Conservation (phyloP, 23 tunicate species). For the Pegea sp. region DNA sequence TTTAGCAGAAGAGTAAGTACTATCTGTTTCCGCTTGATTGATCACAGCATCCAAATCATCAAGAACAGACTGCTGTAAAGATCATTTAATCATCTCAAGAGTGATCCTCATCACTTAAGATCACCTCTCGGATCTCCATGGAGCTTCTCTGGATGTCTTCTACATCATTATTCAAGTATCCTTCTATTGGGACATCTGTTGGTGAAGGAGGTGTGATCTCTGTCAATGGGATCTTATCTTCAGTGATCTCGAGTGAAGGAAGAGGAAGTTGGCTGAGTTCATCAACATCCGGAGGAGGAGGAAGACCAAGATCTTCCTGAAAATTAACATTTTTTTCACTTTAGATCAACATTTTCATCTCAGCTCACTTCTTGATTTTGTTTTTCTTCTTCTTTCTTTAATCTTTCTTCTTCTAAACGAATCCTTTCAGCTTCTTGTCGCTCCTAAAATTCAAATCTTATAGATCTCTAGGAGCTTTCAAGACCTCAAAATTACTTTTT, state of each 20-base stretch:
- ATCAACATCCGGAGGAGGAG: too few relatives aligned
- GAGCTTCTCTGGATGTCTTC: background rate
- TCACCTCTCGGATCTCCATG: too few relatives aligned
- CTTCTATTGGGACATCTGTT: background rate
- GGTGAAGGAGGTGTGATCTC: conserved; percentile 1
- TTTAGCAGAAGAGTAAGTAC: conserved; percentile 65
- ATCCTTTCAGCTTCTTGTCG: too few relatives aligned
- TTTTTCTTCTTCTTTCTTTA: conserved; percentile 35
- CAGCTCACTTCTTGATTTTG: conserved; percentile 13
- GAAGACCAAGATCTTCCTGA: conserved; percentile 1
- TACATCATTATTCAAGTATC: too few relatives aligned
- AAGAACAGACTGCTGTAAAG: conserved; percentile 33
- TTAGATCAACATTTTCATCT: background rate
- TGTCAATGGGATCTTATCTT: background rate
- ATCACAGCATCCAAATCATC: conserved; percentile 66
- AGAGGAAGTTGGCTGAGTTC: conserved; percentile 5
- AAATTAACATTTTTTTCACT: background rate
- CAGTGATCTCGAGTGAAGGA: conserved; percentile 2
- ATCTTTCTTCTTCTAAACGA: conserved; percentile 38
- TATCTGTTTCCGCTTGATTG: conserved; percentile 40
- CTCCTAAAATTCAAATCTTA: too few relatives aligned
- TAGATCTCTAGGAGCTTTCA: too few relatives aligned
- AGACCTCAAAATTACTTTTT: too few relatives aligned
- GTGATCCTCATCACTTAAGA: too few relatives aligned
- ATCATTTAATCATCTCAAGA: too few relatives aligned